Base-by-base conservation (phyloP, 2,888 invertebrate species). In the Euplagia quadripunctaria region DNA sequence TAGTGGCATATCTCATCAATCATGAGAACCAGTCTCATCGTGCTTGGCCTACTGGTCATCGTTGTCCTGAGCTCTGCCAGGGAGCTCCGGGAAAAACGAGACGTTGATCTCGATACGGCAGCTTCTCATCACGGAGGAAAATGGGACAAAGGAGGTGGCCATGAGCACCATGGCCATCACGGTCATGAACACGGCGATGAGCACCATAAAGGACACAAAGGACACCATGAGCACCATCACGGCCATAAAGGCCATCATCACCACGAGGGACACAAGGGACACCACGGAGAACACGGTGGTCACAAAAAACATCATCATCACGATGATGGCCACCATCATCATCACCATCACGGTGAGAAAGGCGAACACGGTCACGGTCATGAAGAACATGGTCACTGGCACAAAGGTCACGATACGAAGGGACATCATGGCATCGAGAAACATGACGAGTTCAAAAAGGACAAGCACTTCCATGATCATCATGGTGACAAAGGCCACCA, bases 401-500 rank as follows among this genome's bases (percentile, higher is more conserved):
- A 97, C 85, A 98, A 98, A 88, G 98, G 98, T 0, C 98, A 98
- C 93, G 97, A 97, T 90, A 98, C 98, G 79, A 97, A 98, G 89
- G 98, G 98, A 79, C 97, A 98, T 84, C 98, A 98, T 88, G 97
- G 97, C 83, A 96, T 98, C 3, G 98, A 98, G 92, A 98, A 98
- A 88, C 93, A 97, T 81, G 97, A 98, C 92, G 98, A 98, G 92
- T 97, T 97, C 94, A 97, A 98, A 89, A 98, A 98, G 91, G 97
- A 98, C 86, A 98, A 98, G 87, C 97, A 98, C 91, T 98, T 97
- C 96, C 98, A 97, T 91, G 97, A 98, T 83, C 98, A 98, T 89
- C 97, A 97, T 87, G 97, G 98, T 82, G 97, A 97, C 79, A 97
- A 97, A 79, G 98, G 97, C 0, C 97, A 97, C 86, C 97, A 98